Percentiles rank a stretch among this genome's conserved stretches.
phyloP scores from a whole-genome alignment of 92 coral and sea anemone genomes.

The Metridium senile region DNA sequence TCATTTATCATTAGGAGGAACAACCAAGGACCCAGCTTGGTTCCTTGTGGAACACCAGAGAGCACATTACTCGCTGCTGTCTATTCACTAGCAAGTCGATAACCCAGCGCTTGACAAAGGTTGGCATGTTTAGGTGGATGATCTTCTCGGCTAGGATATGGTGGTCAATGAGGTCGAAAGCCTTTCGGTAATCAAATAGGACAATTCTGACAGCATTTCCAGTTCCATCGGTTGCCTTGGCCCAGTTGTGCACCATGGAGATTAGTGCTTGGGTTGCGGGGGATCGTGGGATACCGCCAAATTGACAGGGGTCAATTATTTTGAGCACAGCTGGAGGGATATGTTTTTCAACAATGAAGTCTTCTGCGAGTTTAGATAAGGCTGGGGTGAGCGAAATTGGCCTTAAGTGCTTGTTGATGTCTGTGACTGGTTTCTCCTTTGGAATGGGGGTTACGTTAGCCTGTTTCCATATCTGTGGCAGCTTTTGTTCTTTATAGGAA shows the following conservation, averaged over 20 bases:
- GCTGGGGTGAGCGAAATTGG: constrained; percentile 35
- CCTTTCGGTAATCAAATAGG: constrained; percentile 35
- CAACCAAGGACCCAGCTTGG: constrained; percentile 44
- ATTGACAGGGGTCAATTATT: constrained; percentile 9
- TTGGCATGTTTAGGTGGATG: constrained; percentile 14
- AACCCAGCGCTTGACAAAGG: constrained; percentile 31
- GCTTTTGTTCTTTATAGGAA: constrained; percentile 1
- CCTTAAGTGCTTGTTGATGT: constrained; percentile 23
- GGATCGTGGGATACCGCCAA: constrained; percentile 26
- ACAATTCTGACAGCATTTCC: constrained; percentile 41
- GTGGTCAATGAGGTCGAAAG: constrained; percentile 46
- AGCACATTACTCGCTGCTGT: constrained; percentile 40
- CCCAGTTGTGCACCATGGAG: constrained; percentile 40
- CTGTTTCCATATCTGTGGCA: constrained; percentile 26
- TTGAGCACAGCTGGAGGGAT: constrained; percentile 18
- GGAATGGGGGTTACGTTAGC: constrained; percentile 28
- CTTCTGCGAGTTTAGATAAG: constrained; percentile 29
- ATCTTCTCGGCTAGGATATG: constrained; percentile 23
- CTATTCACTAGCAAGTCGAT: constrained; percentile 42
- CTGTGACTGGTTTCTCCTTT: constrained; percentile 14
- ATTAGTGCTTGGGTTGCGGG: constrained; percentile 33
- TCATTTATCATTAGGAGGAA: constrained; percentile 50
- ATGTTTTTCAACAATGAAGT: constrained; percentile 2
- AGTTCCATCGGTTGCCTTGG: constrained; percentile 34
- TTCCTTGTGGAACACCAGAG: constrained; percentile 35